Evolutionary conservation across 2,113 vertebrate genomes (phyloP).

Genomic region (Heterochromis multidens): DNA sequence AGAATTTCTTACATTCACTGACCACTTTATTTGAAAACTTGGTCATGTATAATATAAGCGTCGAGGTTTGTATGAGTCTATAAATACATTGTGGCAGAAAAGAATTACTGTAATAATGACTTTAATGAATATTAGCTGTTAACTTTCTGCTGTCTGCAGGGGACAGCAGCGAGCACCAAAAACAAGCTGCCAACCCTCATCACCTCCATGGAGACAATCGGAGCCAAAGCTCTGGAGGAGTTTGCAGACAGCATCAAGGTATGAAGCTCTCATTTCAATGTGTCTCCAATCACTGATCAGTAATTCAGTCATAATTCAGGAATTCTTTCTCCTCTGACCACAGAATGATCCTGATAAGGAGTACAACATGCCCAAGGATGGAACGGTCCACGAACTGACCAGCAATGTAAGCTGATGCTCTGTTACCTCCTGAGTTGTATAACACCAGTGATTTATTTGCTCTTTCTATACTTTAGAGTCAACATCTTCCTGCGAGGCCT

Average conservation of each 20-base stretch:
- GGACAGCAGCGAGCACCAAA: slow-evolving; percentile 96
- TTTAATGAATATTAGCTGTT: neutral
- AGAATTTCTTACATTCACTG: too few species aligned
- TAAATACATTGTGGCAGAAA: neutral
- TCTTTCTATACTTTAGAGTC: neutral
- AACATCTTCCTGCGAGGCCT: neutral
- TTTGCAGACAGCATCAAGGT: slow-evolving; percentile 99
- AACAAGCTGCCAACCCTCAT: slow-evolving; percentile 97
- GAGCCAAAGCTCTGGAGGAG: slow-evolving; percentile 95
- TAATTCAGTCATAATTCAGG: neutral
- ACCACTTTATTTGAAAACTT: too few species aligned
- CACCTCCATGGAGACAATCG: slow-evolving; percentile 94
- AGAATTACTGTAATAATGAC: rapidly evolving
- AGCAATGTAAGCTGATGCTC: slow-evolving; percentile 83
- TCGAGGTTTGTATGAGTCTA: too few species aligned
- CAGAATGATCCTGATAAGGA: slow-evolving; percentile 98
- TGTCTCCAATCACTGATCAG: rapidly evolving
- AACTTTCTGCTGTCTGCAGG: slow-evolving; percentile 68
- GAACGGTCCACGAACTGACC: slow-evolving; percentile 95
- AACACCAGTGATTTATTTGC: neutral
- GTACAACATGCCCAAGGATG: slow-evolving; percentile 99
- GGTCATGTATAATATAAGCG: too few species aligned
- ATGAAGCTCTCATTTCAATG: neutral
- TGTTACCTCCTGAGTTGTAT: neutral
- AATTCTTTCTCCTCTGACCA: neutral